Evolutionary conservation across 2,888 invertebrate genomes (phyloP), one percentile per base, ranked within the genome.

Genomic region (Pandemis corylana): DNA sequence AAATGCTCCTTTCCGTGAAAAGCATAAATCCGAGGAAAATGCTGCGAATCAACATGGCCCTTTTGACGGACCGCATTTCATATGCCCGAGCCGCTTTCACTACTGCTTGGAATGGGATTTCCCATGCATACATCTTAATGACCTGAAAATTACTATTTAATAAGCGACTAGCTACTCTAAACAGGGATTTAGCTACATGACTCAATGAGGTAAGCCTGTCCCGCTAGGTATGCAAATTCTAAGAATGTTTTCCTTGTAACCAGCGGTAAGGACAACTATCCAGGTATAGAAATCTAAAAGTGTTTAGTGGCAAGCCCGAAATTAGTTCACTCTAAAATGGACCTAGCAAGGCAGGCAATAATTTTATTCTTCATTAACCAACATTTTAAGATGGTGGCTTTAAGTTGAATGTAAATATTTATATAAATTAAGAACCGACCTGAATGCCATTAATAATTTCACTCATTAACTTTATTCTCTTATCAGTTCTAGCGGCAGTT

Each of bases 71-170:
- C 1, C 82, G 86, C 80, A 97, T 90, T 89, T 97, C 94, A 66
- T 84, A 86, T 72, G 82, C 92, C 80, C 97, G 89, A 3, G 96
- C 95, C 7, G 91, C 84, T 67, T 93, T 95, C 12, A 98, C 96
- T 0, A 97, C 92, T 28, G 95, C 89, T 68, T 96, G 96, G 87
- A 98, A 98, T 0, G 98, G 97, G 79, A 96, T 96, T 89, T 99
- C 99, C 97, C 98, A 99, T 2, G 98, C 97, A 87, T 98, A 98
- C 98, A 98, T 98, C 94, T 99, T 99, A 77, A 99, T 98, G 0
- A 98, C 97, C 92, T 97, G 87, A 67, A 84, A 59, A 59, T 56
- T 0, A 56, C 9, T 28, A n/a, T 56, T 9, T 7, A 5, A 53
- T n/a, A n/a, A 51, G 9, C 53, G 9, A 20, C 2, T 56, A 53